Evolutionary conservation across 2,113 vertebrate species (phyloP).

Genomic region (Panurus biarmicus): DNA sequence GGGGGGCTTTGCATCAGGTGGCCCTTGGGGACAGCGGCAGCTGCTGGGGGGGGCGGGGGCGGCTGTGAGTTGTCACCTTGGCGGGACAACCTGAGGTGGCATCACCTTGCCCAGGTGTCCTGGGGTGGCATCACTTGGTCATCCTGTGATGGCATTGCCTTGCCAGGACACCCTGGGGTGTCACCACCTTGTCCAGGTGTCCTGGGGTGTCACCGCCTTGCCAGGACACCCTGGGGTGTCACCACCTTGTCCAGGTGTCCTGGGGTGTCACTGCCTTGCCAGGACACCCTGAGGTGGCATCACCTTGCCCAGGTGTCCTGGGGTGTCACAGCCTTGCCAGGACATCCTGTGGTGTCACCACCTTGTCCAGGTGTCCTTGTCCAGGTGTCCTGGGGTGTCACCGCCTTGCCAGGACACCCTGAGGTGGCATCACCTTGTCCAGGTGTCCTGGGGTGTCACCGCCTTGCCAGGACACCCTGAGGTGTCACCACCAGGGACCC

Average conservation of each 20-base stretch:
- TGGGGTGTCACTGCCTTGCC: not conserved
- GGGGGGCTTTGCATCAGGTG: not conserved
- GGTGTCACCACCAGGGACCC: too few relatives aligned
- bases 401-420: not conserved
- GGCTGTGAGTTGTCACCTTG: not conserved
- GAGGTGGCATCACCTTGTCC: not conserved
- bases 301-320: too few relatives aligned
- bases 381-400: too few relatives aligned
- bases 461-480: not conserved
- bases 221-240: rapidly evolving
- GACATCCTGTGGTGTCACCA: not conserved
- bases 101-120: not conserved
- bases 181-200: too few relatives aligned
- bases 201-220: not conserved
- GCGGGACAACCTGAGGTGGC: rapidly evolving
- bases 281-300: too few relatives aligned
- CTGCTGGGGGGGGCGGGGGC: not conserved
- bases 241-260: not conserved
- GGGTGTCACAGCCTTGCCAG: not conserved
- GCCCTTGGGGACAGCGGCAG: not conserved
- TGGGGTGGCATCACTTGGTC: too few relatives aligned
- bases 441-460: not conserved
- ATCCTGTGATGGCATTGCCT: not conserved
- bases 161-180: not conserved
- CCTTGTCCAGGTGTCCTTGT: too few relatives aligned